These are phyloP conservation scores for Penelope pileata DNA, from an alignment of 2,113 vertebrate genomes.

Conservation along the genomic window DNA sequence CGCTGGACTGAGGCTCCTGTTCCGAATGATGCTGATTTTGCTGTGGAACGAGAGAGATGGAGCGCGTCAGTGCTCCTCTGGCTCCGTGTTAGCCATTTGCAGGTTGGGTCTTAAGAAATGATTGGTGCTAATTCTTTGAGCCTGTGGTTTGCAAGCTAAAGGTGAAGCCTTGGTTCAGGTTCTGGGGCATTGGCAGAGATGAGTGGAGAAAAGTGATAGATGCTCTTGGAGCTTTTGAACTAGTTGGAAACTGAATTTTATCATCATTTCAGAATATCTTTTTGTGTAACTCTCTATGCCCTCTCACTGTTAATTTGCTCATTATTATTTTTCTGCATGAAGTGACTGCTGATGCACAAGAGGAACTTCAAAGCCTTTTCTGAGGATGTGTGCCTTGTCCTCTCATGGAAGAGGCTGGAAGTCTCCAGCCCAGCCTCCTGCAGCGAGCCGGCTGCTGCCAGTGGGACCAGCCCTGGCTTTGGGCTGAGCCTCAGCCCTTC, in stretches of 20 bases:
- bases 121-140: neutral
- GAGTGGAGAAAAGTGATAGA: neutral
- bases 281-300: neutral
- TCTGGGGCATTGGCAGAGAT: neutral
- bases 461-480: fast-evolving
- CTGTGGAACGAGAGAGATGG: fast-evolving
- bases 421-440: neutral
- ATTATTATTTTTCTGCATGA: neutral
- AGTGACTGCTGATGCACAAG: neutral
- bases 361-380: neutral
- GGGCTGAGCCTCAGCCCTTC: neutral
- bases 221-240: neutral
- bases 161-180: neutral
- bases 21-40: fast-evolving
- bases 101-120: neutral
- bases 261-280: neutral
- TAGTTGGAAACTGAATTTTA: neutral
- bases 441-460: fast-evolving
- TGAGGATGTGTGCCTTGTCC: neutral
- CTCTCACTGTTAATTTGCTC: neutral
- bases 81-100: neutral
- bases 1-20: fast-evolving
- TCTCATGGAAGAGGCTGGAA: neutral
- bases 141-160: neutral
- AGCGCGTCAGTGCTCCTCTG: neutral